These are phyloP conservation scores for Alauda arvensis DNA, from an alignment of 2,797 vertebrate genomes.

Conservation along the genomic window DNA sequence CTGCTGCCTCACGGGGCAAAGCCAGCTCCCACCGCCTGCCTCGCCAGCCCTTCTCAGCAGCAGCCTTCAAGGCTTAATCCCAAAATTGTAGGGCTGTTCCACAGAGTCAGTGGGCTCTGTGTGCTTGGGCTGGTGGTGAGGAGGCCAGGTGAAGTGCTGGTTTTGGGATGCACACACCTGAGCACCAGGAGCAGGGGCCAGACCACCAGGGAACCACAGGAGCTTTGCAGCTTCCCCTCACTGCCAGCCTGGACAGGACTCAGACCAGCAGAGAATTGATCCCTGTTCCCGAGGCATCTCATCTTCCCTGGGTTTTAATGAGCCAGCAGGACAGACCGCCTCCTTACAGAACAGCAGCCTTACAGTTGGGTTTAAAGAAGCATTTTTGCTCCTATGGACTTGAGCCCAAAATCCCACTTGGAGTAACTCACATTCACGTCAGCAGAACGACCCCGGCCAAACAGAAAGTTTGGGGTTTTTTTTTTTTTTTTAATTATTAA, in stretches of 20 bases:
- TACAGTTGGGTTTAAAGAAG: neutral
- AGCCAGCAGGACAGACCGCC: neutral
- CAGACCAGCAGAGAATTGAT: neutral
- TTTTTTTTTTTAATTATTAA: too few species aligned
- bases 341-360: neutral
- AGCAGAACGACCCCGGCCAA: neutral
- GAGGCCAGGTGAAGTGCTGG: neutral
- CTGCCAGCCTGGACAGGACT: neutral
- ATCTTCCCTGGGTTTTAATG: neutral
- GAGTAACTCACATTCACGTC: neutral
- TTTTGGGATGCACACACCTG: neutral
- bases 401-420: neutral
- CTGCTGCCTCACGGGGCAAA: rapidly evolving
- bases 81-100: neutral
- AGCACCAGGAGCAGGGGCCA: neutral
- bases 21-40: neutral
- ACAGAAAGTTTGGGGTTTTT: neutral
- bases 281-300: neutral
- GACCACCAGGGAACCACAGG: neutral
- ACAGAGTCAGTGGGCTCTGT: neutral
- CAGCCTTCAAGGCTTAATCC: neutral
- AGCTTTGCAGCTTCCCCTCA: neutral
- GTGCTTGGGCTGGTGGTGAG: neutral
- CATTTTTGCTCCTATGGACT: neutral
- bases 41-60: neutral